phyloP scores from a whole-genome alignment of 2,888 invertebrate species.

The Sycophila texana region DNA sequence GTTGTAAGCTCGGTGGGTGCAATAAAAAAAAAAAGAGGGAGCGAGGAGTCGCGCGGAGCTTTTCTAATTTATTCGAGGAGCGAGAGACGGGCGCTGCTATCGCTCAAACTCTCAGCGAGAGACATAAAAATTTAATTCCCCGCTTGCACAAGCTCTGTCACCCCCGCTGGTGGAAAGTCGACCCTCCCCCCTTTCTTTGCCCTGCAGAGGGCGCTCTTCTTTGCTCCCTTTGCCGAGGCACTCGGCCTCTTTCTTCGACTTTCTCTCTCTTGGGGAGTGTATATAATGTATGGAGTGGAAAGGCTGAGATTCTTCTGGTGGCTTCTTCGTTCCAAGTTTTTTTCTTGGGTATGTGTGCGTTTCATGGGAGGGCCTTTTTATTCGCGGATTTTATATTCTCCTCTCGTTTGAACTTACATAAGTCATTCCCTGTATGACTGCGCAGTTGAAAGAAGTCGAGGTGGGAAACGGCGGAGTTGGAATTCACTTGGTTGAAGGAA shows the following conservation, averaged over 20 bases:
- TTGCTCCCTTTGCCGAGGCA: slow-evolving; percentile 39
- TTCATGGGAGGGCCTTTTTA: too few relatives aligned
- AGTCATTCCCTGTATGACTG: too few relatives aligned
- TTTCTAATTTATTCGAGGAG: slow-evolving; percentile 58
- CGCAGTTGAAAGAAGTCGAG: too few relatives aligned
- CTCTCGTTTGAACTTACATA: too few relatives aligned
- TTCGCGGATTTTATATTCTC: too few relatives aligned
- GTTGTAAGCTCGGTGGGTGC: too few relatives aligned
- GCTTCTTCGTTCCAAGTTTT: not conserved
- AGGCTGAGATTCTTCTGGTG: not conserved
- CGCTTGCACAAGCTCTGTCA: not conserved
- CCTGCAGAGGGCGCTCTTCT: slow-evolving; percentile 21
- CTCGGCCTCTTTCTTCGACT: not conserved
- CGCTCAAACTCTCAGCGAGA: slow-evolving; percentile 73
- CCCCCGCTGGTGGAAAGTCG: not conserved
- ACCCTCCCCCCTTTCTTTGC: not conserved
- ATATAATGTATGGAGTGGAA: slow-evolving; percentile 4
- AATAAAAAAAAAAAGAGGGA: too few relatives aligned
- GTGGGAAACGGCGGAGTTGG: too few relatives aligned
- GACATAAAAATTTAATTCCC: slow-evolving; percentile 76
- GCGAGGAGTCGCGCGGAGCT: not conserved
- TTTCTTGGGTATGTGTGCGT: too few relatives aligned
- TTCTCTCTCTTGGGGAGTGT: not conserved
- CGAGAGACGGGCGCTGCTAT: slow-evolving; percentile 59
- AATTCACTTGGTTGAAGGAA: too few relatives aligned